Evolutionary conservation across 2,797 vertebrate species (phyloP), one percentile per base, ranked within the genome.

Genomic region (Malacoctenus gilli): DNA sequence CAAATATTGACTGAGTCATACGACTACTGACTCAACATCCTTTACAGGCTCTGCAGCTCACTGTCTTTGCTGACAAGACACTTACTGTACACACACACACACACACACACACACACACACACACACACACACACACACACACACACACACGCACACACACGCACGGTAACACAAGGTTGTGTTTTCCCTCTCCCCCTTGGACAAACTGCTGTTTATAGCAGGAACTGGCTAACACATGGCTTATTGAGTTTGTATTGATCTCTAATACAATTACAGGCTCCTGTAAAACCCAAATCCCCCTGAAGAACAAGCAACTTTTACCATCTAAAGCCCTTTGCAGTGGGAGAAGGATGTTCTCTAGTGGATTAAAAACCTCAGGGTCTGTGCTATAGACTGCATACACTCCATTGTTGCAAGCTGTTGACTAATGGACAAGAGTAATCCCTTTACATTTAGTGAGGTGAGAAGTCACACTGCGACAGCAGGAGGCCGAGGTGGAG

Each of bases 191-290:
- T 14, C 61, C 22, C 65, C 71, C 72, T 67, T 68, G 66, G 55
- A 74, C 57, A 80, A 81, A 85, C 42, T 73, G 82, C 80, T 80
- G 84, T 78, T 88, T 76, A 69, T 74, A 83, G 85, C 84, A 83
- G 78, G 74, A 82, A 79, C 69, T 54, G 72, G 62, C 83, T 69
- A 81, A 83, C 81, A 80, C 74, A 53, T 55, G 41, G 54, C 65
- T 73, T 83, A 88, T 80, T 74, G 81, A 67, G 72, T 91, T 89
- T 85, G 59, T 77, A 89, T 87, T 67, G 88, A 90, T 86, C 85
- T 57, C 60, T 84, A 81, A 87, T 85, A 80, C 75, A 79, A 86
- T 89, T 86, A 84, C 76, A 51, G 49, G 44, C 11, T 64, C 72
- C 68, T 70, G 83, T 81, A 79, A 82, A 88, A 83, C 72, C 69